These are phyloP conservation scores for Sylvilagus bachmani DNA, from an alignment of 2,113 vertebrate species.

Conservation along the genomic window DNA sequence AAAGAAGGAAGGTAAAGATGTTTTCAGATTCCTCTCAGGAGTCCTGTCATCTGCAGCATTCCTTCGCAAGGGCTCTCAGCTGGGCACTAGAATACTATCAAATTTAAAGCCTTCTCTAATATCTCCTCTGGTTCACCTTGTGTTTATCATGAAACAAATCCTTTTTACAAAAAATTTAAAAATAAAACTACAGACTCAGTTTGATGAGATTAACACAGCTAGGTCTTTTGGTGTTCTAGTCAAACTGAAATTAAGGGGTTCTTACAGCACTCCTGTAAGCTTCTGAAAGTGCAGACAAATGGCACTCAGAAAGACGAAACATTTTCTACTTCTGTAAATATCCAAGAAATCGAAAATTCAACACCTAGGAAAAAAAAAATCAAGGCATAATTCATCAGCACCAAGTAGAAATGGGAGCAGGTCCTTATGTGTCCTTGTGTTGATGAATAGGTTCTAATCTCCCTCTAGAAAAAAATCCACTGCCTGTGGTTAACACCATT, in stretches of 20 bases:
- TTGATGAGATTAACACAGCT: background rate
- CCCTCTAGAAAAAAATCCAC: slow-evolving; percentile 5
- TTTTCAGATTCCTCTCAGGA: background rate
- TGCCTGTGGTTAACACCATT: background rate
- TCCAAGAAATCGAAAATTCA: slow-evolving; percentile 49
- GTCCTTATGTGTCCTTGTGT: background rate
- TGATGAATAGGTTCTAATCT: background rate
- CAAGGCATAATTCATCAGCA: slow-evolving; percentile 64
- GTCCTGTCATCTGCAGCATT: too few relatives aligned
- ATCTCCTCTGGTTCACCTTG: background rate
- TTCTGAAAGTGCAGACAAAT: slow-evolving; percentile 20
- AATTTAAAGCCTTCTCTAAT: background rate
- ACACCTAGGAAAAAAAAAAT: slow-evolving; percentile 46
- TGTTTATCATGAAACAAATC: slow-evolving; percentile 29
- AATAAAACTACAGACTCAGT: background rate
- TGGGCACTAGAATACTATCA: background rate
- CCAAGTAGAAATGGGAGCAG: slow-evolving; percentile 46
- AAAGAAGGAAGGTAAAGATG: background rate
- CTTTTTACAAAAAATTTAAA: slow-evolving; percentile 36
- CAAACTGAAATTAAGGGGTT: background rate
- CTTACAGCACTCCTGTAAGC: background rate
- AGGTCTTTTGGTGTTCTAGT: slow-evolving; percentile 3
- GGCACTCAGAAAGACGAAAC: slow-evolving; percentile 36
- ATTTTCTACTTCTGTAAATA: slow-evolving; percentile 54
- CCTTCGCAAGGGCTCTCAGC: background rate